Base-by-base conservation (phyloP, 1,140 invertebrate species). In the Drosophila malerkotliana region DNA sequence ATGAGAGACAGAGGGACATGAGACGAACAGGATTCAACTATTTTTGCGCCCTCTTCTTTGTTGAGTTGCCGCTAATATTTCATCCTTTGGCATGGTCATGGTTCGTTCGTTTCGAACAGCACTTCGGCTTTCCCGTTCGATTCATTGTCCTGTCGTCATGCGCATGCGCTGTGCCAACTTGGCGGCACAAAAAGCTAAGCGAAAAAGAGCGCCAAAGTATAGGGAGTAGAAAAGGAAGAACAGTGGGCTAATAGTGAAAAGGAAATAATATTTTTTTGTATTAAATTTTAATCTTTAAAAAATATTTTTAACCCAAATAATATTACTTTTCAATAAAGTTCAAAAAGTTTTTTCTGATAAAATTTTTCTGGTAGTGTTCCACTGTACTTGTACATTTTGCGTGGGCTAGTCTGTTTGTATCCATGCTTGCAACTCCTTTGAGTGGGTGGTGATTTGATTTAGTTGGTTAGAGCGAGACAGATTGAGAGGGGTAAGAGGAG, bases 1-100 rank as follows among this genome's bases (percentile, higher is more conserved):
- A 54, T 9, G 26, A 28, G 24, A 55, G 24, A 18, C 59, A 26
- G 9, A 18, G 51, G 21, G 21, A 21, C 37, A 18, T 28, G 30
- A 14, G 14, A 30, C 47, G 51, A 60, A 41, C 44, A 45, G 14
- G 12, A n/a, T n/a, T 34, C 62, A 71, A 71, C 48, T 69, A 52
- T 39, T 54, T 73, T 56, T 56, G 10, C 12, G 34, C 30, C 12
- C 26, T 24, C n/a, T 47, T 37, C 53, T 72, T 76, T 60, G 59
- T 74, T 58, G 57, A 48, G 28, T 45, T 54, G 55, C 64, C 61
- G 76, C 79, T 62, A 78, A 77, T 84, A 69, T 89, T 89, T 84
- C 62, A 78, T 84, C 59, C 79, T 90, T 90, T 90, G 87, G 85
- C 81, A 90, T 90, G 87, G 85, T 90, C 87, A 90, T 90, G 85